A percentile compares a stretch with the other conserved stretches of the same genome.
Evolutionary conservation across 2,888 invertebrate genomes (phyloP).

Genomic region (Ctena decussata): DNA sequence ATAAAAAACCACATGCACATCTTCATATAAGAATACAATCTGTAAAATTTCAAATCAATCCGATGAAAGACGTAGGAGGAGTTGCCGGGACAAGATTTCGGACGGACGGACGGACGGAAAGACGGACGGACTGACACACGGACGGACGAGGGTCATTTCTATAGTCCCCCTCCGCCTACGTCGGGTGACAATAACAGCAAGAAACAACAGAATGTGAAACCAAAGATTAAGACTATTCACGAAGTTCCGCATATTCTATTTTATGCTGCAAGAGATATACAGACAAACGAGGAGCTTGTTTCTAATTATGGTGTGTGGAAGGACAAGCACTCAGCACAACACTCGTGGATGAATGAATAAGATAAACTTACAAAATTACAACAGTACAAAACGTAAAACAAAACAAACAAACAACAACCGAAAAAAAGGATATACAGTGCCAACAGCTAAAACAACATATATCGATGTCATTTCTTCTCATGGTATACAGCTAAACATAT

Average conservation of each 20-base stretch:
- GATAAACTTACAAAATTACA: neutral
- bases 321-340: neutral
- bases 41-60: no score
- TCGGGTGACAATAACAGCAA: no score
- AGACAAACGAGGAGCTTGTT: neutral
- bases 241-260: neutral
- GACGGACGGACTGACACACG: no score
- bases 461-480: no score
- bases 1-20: no score
- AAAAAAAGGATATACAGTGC: neutral
- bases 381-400: neutral
- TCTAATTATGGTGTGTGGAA: neutral
- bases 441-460: neutral
- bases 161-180: no score
- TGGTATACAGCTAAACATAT: neutral
- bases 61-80: no score
- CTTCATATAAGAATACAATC: no score
- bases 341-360: neutral
- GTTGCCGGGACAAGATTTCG: no score
- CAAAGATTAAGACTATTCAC: neutral
- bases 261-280: neutral
- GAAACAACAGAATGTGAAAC: conserved; percentile 15
- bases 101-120: no score
- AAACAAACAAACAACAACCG: no score
- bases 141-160: no score